phyloP scores from a whole-genome alignment of 2,113 vertebrate species.

The Anhinga rufa region DNA sequence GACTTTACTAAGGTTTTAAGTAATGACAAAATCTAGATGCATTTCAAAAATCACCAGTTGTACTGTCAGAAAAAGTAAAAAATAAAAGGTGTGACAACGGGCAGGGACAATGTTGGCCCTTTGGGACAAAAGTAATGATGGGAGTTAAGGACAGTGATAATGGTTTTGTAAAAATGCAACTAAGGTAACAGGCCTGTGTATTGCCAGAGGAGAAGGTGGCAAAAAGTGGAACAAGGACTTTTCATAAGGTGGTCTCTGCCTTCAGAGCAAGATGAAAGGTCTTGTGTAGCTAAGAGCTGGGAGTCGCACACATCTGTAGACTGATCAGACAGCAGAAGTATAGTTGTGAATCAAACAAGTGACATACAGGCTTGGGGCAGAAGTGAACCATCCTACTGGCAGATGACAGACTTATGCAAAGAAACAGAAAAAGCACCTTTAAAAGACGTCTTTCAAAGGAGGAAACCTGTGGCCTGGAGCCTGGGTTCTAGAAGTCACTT shows the following conservation, averaged over 20 bases:
- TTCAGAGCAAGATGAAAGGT: not conserved
- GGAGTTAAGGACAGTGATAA: not conserved
- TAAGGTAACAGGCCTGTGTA: not conserved
- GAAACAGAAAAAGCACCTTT: not conserved
- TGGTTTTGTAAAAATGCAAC: not conserved
- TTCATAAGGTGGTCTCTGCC: not conserved
- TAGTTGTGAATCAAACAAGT: not conserved
- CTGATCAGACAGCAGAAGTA: not conserved
- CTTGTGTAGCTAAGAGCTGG: not conserved
- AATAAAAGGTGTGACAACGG: not conserved
- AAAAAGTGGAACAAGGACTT: not conserved
- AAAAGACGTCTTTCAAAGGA: not conserved
- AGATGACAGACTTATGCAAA: not conserved
- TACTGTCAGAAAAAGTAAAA: not conserved
- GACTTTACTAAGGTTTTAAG: not conserved
- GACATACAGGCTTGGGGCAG: not conserved
- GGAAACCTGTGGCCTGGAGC: not conserved
- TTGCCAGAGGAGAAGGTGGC: not conserved
- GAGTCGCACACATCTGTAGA: not conserved
- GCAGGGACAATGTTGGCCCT: not conserved
- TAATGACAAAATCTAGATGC: not conserved
- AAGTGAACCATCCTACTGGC: not conserved
- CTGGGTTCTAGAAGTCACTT: not conserved
- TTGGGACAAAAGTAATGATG: not conserved
- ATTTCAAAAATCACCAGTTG: not conserved